These are phyloP conservation scores for Aeoliscus strigatus DNA, from an alignment of 2,797 vertebrate species.

Conservation along the genomic window DNA sequence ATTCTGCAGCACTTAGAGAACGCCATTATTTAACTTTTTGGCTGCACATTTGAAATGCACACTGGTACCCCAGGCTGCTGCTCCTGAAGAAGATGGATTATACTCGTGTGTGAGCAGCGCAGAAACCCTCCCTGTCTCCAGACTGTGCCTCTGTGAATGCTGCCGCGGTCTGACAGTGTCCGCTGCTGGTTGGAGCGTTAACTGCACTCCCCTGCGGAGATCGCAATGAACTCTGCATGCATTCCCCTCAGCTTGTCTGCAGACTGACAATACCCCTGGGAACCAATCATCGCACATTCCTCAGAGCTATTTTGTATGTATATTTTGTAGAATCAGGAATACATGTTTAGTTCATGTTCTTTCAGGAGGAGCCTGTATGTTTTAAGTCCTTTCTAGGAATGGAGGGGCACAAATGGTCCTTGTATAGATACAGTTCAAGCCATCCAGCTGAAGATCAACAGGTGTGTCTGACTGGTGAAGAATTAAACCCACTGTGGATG, in stretches of 20 bases:
- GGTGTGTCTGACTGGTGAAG: conserved; percentile 39
- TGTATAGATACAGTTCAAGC: not conserved
- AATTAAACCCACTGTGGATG: no score
- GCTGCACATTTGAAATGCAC: not conserved
- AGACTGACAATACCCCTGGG: not conserved
- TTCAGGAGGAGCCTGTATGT: no score
- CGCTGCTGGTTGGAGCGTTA: conserved; percentile 72
- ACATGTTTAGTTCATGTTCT: no score
- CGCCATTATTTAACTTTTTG: not conserved
- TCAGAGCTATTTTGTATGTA: no score
- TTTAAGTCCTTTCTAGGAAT: not conserved
- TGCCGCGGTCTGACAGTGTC: conserved; percentile 76
- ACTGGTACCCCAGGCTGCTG: not conserved
- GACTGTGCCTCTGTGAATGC: conserved; percentile 7
- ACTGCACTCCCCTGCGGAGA: conserved; percentile 63
- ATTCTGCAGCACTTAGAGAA: not conserved
- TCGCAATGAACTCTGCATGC: not conserved
- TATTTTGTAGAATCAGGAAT: no score
- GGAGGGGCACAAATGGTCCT: not conserved
- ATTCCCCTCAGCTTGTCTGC: not conserved
- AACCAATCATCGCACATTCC: not conserved
- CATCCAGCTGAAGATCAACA: conserved; percentile 45
- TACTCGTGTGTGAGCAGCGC: not conserved
- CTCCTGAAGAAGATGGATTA: not conserved
- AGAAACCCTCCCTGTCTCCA: not conserved